Evolutionary conservation across 2,113 vertebrate genomes (phyloP).

Genomic region (Bubo scandiacus): DNA sequence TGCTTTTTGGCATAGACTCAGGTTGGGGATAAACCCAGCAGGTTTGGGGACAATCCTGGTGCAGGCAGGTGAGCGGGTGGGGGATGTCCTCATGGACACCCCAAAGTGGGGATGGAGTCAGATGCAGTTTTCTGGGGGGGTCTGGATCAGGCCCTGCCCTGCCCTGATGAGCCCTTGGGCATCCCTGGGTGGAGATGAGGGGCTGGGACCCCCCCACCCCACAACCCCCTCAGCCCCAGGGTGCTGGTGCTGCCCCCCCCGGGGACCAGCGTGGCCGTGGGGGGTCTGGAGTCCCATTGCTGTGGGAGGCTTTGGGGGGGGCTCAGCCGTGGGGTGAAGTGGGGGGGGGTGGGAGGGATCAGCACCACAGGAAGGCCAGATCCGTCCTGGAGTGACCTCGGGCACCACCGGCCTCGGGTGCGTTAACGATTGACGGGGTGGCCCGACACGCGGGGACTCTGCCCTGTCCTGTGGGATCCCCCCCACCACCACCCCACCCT

Average conservation of each 20-base stretch:
- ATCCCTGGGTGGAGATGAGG: not conserved
- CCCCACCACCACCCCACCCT: too few species aligned
- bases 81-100: too few species aligned
- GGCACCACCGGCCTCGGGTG: not conserved
- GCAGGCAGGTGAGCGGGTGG: too few species aligned
- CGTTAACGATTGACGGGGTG: not conserved
- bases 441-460: not conserved
- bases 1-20: too few species aligned
- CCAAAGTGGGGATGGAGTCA: too few species aligned
- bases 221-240: not conserved
- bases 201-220: not conserved
- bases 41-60: too few species aligned
- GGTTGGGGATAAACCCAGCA: too few species aligned
- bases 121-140: too few species aligned
- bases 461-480: not conserved
- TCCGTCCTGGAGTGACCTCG: not conserved
- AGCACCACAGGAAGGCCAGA: not conserved
- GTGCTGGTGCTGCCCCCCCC: not conserved
- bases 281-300: not conserved
- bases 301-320: not conserved
- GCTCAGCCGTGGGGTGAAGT: too few species aligned
- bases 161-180: not conserved
- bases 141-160: too few species aligned
- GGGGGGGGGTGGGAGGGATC: too few species aligned
- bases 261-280: rapidly evolving